Base-by-base conservation (phyloP, 2,797 vertebrate genomes). In the Artibeus jamaicensis region DNA sequence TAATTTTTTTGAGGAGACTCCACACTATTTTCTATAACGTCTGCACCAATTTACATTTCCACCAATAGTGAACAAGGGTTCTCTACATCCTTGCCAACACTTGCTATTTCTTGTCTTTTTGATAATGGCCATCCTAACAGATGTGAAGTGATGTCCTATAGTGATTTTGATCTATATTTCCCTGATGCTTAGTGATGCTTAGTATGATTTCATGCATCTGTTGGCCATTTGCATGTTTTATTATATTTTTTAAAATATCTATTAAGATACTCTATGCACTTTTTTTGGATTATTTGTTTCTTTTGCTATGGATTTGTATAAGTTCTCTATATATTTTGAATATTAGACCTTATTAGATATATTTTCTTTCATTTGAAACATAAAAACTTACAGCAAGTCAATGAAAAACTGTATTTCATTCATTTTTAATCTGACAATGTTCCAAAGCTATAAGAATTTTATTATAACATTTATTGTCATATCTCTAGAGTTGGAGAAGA, bases 391-490 rank as follows among this genome's bases (percentile, higher is more conserved):
- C 16, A 96, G 19, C 7, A 2, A 74, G n/a, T 32, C 29, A 22
- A 26, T 82, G 9, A 86, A 39, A 85, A 94, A 74, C 39, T 57
- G 57, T 24, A 32, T 84, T 55, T 81, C 71, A 79, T 94, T 95
- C 19, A 88, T 74, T 89, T 94, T 84, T 95, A 89, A 81, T 81
- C 16, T 93, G 37, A 81, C 12, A 93, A 22, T 42, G 16, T 89
- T 95, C 86, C 46, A 95, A 81, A 84, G 68, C 95, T 59, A 9
- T 9, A 91, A 95, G 65, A 85, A 79, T 79, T 83, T 88, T 79
- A 87, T 37, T 53, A 46, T 1, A 53, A 2, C 5, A 46, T 95
- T 12, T 74, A 76, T n/a, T 83, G 57, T 12, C 9, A 15, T 94
- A 70, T 32, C 68, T 95, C 29, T 74, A 62, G 11, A 95, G 22